A percentile compares a stretch with the other conserved stretches of the same genome.
These are phyloP conservation scores for Brevimyrus niger DNA, from an alignment of 2,113 vertebrate species.

Conservation along the genomic window DNA sequence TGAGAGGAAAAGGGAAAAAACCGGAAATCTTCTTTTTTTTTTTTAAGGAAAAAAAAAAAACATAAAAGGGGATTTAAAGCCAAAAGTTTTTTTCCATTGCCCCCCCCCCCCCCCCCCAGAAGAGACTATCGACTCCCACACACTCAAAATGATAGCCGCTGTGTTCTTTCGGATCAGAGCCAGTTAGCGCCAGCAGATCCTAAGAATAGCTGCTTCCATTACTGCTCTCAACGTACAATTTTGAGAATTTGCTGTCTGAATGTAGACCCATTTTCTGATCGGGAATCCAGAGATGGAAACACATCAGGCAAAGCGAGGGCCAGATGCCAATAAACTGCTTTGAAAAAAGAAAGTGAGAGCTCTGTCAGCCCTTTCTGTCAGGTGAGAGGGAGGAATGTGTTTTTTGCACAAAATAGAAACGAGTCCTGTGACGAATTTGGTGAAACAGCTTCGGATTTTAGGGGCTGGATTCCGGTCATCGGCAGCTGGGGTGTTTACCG, in stretches of 20 bases:
- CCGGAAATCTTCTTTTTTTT: slow-evolving; percentile 13
- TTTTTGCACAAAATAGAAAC: background rate
- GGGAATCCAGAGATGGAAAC: slow-evolving; percentile 5
- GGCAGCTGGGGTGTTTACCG: background rate
- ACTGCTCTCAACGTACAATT: slow-evolving; percentile 26
- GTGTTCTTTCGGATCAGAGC: slow-evolving; percentile 27
- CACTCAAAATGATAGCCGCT: slow-evolving; percentile 25
- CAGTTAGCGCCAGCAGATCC: slow-evolving; percentile 29
- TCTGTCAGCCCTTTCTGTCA: background rate
- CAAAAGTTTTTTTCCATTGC: slow-evolving; percentile 23
- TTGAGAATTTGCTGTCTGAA: slow-evolving; percentile 12
- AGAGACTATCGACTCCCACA: slow-evolving; percentile 32
- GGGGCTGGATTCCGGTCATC: background rate
- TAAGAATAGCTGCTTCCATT: slow-evolving; percentile 37
- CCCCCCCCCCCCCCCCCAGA: slow-evolving; percentile 20
- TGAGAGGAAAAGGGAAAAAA: background rate
- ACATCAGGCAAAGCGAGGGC: background rate
- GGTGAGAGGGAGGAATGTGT: background rate
- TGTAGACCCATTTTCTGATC: background rate
- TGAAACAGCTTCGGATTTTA: background rate
- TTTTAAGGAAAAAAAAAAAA: slow-evolving; percentile 21
- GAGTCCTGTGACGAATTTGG: slow-evolving; percentile 2
- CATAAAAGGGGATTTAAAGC: slow-evolving; percentile 31
- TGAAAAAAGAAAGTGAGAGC: background rate
- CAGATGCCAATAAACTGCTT: background rate